A percentile compares a stretch with the other conserved stretches of the same genome.
Conservation (phyloP, 2,797 vertebrate genomes). For the Coregonus sp. region DNA sequence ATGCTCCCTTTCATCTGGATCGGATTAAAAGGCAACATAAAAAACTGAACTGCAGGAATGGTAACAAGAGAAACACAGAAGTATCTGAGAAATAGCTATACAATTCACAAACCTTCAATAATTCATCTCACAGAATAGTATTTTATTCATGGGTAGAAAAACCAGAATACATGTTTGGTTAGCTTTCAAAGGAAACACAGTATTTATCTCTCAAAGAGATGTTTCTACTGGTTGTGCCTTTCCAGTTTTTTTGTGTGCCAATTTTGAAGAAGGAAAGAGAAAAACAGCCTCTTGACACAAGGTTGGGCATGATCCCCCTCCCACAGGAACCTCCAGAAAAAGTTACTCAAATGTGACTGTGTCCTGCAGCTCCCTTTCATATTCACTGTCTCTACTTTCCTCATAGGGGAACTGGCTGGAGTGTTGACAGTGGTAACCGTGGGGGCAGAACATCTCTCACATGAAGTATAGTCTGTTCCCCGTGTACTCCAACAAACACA, state of each 20-base stretch:
- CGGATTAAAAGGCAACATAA: constrained; percentile 67
- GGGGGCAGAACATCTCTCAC: constrained; percentile 50
- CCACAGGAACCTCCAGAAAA: constrained; percentile 45
- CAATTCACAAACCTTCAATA: constrained; percentile 81
- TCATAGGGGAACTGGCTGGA: constrained; percentile 44
- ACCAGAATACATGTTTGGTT: constrained; percentile 74
- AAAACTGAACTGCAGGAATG: constrained; percentile 69
- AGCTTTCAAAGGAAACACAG: constrained; percentile 76
- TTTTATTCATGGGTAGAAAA: constrained; percentile 78
- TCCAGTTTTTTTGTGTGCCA: constrained; percentile 15
- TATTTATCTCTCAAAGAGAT: constrained; percentile 59
- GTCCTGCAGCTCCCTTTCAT: constrained; percentile 52
- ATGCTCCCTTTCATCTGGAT: constrained; percentile 63
- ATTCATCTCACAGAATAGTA: constrained; percentile 76
- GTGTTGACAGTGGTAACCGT: constrained; percentile 55
- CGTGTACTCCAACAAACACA: constrained; percentile 54
- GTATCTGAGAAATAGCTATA: constrained; percentile 84
- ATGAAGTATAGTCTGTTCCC: constrained; percentile 47
- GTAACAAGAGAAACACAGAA: constrained; percentile 79
- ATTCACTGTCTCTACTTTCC: constrained; percentile 43
- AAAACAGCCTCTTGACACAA: constrained; percentile 54
- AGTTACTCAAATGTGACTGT: constrained; percentile 52
- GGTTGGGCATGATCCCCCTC: constrained; percentile 37
- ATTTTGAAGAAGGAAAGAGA: constrained; percentile 42
- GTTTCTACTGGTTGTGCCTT: constrained; percentile 30